Evolutionary conservation across 1,140 invertebrate genomes (phyloP), one percentile per base, ranked within the genome.

Genomic region (Triops cancriformis): DNA sequence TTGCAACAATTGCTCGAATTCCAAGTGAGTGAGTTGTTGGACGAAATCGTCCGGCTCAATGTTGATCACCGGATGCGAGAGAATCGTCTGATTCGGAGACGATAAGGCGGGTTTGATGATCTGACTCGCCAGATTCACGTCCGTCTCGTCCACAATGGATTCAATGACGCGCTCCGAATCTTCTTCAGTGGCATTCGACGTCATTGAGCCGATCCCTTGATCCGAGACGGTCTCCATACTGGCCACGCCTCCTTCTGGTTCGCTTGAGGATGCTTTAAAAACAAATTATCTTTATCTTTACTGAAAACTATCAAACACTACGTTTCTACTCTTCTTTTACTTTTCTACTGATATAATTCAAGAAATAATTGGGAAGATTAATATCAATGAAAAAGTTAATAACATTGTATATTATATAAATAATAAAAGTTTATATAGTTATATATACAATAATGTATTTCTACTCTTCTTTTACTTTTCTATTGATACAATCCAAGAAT

Each of bases 41-140:
- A 78, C 41, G 37, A 78, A 78, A 12, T 78, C 72, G 14, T 45
- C n/a, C n/a, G 77, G 64, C 12, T 45, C 43, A 14, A 78, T 43
- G 9, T 28, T 5, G n/a, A 45, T 18, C 0, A 45, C 72, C 0
- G 72, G 73, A 18, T 14, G n/a, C 37, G 77, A 23, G 26, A 43
- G 23, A 23, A 41, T 23, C 37, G 41, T 26, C 41, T 74, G 43
- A 42, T 77, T 73, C 27, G 51, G 72, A 73, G 42, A 41, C 26
- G 51, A 31, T 31, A 26, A 37, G n/a, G 23, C 42, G 42, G 41
- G 18, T 1, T 42, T 27, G 6, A 78, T 4, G 51, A 78, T 78
- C 23, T 45, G 64, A 23, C 85, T 84, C 26, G 91, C 81, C 0
- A 91, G 83, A 81, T 88, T 88, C 0, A 87, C 83, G 81, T 91